These are phyloP conservation scores for Pachyseris speciosa DNA, from an alignment of 64 coral and sea anemone genomes.

Conservation along the genomic window DNA sequence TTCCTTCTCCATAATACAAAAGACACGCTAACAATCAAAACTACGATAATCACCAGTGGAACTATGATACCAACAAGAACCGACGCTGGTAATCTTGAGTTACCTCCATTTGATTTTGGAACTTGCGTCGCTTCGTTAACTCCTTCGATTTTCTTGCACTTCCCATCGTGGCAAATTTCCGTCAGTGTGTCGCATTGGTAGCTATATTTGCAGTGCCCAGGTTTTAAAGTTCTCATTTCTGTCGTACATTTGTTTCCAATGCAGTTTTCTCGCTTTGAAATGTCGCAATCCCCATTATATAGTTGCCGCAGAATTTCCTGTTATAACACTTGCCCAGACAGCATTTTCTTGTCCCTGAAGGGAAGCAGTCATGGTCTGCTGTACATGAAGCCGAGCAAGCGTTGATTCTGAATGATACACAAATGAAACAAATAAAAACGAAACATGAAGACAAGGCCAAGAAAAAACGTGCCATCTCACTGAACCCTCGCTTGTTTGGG, in stretches of 20 bases:
- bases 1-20: neutral
- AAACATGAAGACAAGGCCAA: neutral
- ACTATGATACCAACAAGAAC: neutral
- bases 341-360: neutral
- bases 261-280: slow-evolving; percentile 15
- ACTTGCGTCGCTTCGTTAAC: neutral
- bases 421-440: neutral
- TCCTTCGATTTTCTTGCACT: neutral
- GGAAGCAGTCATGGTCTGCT: neutral
- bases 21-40: neutral
- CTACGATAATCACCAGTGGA: neutral
- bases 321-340: neutral
- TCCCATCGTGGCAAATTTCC: neutral
- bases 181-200: neutral
- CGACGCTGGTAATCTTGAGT: neutral
- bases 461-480: neutral
- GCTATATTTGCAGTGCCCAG: neutral
- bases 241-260: neutral
- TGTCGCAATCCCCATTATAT: neutral
- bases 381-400: neutral
- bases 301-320: neutral
- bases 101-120: neutral
- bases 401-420: neutral
- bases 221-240: neutral
- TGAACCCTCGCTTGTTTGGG: no score